A percentile compares a stretch with the other conserved stretches of the same genome.
Conservation (phyloP, 2,888 invertebrate species). For the Caenorhabditis doughertyi region DNA sequence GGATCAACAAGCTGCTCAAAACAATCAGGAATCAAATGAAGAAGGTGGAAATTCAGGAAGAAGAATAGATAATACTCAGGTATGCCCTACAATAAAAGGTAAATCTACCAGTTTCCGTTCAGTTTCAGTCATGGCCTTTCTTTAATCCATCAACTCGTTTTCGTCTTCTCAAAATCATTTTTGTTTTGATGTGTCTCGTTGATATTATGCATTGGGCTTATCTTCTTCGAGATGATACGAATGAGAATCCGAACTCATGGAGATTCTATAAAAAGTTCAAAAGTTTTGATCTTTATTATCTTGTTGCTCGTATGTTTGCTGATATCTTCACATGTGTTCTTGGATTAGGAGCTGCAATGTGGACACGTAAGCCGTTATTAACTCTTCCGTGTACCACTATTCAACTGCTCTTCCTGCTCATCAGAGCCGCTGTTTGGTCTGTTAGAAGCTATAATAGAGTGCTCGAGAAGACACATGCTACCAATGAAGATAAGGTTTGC, state of each 20-base stretch:
- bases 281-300: conserved; percentile 71
- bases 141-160: conserved; percentile 65
- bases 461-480: conserved; percentile 62
- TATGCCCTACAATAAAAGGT: background rate
- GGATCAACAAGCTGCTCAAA: conserved; percentile 42
- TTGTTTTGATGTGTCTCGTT: conserved; percentile 71
- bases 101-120: background rate
- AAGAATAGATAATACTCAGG: conserved; percentile 59
- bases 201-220: conserved; percentile 78
- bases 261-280: conserved; percentile 73
- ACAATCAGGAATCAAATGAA: conserved; percentile 48
- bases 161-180: conserved; percentile 65
- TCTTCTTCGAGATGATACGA: conserved; percentile 72
- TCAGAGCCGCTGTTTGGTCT: conserved; percentile 72
- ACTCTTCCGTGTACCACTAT: conserved; percentile 74
- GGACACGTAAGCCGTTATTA: conserved; percentile 74
- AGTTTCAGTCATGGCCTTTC: conserved; percentile 61
- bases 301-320: conserved; percentile 75
- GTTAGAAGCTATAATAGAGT: conserved; percentile 65
- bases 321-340: conserved; percentile 77
- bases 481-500: conserved; percentile 68
- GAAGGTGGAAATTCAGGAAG: conserved; percentile 29
- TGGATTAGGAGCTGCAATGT: conserved; percentile 77
- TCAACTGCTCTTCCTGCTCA: conserved; percentile 72
- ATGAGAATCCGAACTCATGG: conserved; percentile 73